Evolutionary conservation across 2,888 invertebrate genomes (phyloP).

Genomic region (Drosophila bunnanda): DNA sequence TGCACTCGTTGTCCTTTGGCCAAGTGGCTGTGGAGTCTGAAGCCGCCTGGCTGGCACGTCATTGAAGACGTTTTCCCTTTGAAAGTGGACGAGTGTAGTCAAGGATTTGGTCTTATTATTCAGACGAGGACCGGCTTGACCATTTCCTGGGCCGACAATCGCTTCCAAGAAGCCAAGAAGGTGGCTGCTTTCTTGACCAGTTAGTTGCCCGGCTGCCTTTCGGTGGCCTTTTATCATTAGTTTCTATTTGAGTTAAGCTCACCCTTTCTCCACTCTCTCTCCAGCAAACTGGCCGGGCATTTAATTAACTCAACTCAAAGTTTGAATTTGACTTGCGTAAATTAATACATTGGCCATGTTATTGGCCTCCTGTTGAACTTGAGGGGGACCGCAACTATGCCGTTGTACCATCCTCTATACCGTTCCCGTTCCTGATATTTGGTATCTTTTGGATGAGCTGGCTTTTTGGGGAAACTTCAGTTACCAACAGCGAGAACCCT

Average conservation of each 20-base stretch:
- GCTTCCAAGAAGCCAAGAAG: slow-evolving; percentile 16
- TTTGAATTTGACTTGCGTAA: slow-evolving; percentile 52
- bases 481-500: slow-evolving; percentile 57
- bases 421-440: not conserved
- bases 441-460: slow-evolving; percentile 52
- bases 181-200: slow-evolving; percentile 34
- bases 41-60: slow-evolving; percentile 18
- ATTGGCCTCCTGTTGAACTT: slow-evolving; percentile 58
- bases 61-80: slow-evolving; percentile 21
- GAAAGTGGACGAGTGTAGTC: slow-evolving; percentile 12
- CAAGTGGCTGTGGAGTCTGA: slow-evolving; percentile 5
- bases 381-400: slow-evolving; percentile 53
- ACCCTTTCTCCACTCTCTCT: not conserved
- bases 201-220: slow-evolving; percentile 9
- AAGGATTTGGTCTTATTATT: slow-evolving; percentile 40
- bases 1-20: slow-evolving; percentile 19
- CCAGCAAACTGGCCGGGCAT: slow-evolving; percentile 46
- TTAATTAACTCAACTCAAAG: slow-evolving; percentile 69
- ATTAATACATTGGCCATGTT: slow-evolving; percentile 71
- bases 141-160: slow-evolving; percentile 13
- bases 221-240: slow-evolving; percentile 50
- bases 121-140: slow-evolving; percentile 17
- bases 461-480: slow-evolving; percentile 47
- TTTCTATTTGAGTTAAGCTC: slow-evolving; percentile 64
- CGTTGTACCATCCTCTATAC: slow-evolving; percentile 55